A percentile compares a stretch with the other conserved stretches of the same genome.
These are phyloP conservation scores for Aphaenogaster floridana DNA, from an alignment of 1,140 invertebrate species.

Conservation along the genomic window DNA sequence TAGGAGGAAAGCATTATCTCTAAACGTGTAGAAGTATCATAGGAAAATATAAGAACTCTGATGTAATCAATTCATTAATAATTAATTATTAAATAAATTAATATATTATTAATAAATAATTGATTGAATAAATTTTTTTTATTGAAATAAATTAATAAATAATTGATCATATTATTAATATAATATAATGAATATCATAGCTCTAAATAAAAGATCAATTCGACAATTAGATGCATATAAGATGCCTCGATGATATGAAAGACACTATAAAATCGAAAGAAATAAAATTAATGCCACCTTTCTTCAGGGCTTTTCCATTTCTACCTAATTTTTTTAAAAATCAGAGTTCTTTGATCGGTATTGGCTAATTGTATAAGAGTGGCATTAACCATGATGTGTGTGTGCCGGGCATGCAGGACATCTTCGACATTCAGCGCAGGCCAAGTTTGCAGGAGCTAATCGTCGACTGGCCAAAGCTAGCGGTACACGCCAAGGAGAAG, in stretches of 20 bases:
- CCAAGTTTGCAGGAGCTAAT: slow-evolving; percentile 89
- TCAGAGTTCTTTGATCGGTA: slow-evolving; percentile 54
- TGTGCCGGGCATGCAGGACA: slow-evolving; percentile 87
- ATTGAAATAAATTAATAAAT: no score
- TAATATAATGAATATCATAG: background rate
- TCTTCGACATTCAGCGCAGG: slow-evolving; percentile 89
- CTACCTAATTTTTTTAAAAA: background rate
- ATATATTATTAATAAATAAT: no score
- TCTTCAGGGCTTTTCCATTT: background rate
- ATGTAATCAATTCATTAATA: background rate
- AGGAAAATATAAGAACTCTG: slow-evolving; percentile 45
- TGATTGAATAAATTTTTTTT: no score
- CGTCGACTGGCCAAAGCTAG: slow-evolving; percentile 89
- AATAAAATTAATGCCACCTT: background rate
- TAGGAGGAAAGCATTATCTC: slow-evolving; percentile 75
- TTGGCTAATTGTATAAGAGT: slow-evolving; percentile 68
- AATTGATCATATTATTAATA: no score
- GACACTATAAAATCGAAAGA: background rate
- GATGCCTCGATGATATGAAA: background rate
- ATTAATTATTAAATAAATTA: background rate
- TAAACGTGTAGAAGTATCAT: slow-evolving; percentile 67
- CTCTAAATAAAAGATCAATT: slow-evolving; percentile 4
- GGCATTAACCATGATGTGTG: slow-evolving; percentile 78
- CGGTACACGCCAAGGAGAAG: slow-evolving; percentile 88
- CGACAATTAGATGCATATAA: background rate